Base-by-base conservation (phyloP, 2,888 invertebrate genomes). In the Spilosoma lubricipeda region DNA sequence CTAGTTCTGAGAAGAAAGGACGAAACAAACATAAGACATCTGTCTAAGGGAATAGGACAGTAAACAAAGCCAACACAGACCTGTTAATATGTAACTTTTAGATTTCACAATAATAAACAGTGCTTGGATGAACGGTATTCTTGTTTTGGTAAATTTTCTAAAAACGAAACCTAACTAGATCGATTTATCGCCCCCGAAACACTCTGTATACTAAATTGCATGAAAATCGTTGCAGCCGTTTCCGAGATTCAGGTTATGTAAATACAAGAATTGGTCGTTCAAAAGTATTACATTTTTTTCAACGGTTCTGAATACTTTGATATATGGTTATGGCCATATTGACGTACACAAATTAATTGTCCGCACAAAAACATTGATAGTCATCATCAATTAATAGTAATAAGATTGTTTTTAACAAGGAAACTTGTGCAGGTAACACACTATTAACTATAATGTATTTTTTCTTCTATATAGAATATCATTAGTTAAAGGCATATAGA, bases 321-420 rank as follows among this genome's bases (percentile, higher is more conserved):
- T 48, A 11, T 33, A 13, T 0, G 20, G 23, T 48, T 23, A 13
- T 48, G 23, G 48, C 67, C 20, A 20, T 48, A 13, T 67, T 67
- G 67, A 59, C 69, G 69, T 27, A 59, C 52, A 59, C 59, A 70
- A 39, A 70, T 70, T 70, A 18, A 56, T 70, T 70, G 27, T 39
- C 39, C 9, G 1, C 36, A 70, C 27, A 70, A 70, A 70, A 70
- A 70, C 13, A 13, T 15, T n/a, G 5, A 63, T 39, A 39, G 36
- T 27, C 27, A 27, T 27, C 56, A 59, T 39, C 39, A 27, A 70
- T 70, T 59, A 70, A 9, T 56, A 13, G 18, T 39, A 56, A 70
- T 59, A 39, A 39, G 69, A 39, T 39, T 9, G 56, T 39, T 56
- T 63, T 56, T 69, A 56, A 69, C 2, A 20, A 56, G 69, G 69